Percentiles rank a stretch among this genome's conserved stretches.
Evolutionary conservation across 2,888 invertebrate species (phyloP).

Genomic region (Drosophila anomalata): DNA sequence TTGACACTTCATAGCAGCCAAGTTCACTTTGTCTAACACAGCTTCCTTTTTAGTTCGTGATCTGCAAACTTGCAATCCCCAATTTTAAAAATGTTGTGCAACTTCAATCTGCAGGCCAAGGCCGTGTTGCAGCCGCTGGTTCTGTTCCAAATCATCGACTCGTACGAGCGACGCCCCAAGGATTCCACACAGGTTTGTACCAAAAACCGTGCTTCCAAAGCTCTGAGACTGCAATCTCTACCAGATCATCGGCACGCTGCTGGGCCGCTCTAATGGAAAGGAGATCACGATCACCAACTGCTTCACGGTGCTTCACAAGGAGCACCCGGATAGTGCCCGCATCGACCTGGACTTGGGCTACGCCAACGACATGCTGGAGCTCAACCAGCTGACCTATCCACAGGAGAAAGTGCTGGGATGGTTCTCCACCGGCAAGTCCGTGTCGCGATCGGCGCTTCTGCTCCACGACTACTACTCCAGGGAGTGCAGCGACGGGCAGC

Average conservation of each 20-base stretch:
- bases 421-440: conserved; percentile 55
- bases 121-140: conserved; percentile 60
- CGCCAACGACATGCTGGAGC: conserved; percentile 53
- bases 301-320: conserved; percentile 53
- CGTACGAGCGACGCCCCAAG: conserved; percentile 61
- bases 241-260: conserved; percentile 56
- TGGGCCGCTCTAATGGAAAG: conserved; percentile 47
- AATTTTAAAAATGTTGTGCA: conserved; percentile 26
- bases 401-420: conserved; percentile 63
- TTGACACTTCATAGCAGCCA: conserved; percentile 7
- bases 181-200: conserved; percentile 19
- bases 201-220: not conserved
- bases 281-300: conserved; percentile 59
- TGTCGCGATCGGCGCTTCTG: conserved; percentile 41
- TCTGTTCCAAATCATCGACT: conserved; percentile 60
- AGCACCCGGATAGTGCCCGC: conserved; percentile 29
- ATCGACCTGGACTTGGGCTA: conserved; percentile 59
- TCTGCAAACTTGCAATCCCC: not conserved
- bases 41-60: not conserved
- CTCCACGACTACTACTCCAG: conserved; percentile 53
- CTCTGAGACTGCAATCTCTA: not conserved
- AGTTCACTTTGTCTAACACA: conserved; percentile 6
- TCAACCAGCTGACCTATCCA: conserved; percentile 52
- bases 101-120: conserved; percentile 46
- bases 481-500: conserved; percentile 47